Conservation (phyloP, 2,113 vertebrate genomes). For the Riparia riparia region DNA sequence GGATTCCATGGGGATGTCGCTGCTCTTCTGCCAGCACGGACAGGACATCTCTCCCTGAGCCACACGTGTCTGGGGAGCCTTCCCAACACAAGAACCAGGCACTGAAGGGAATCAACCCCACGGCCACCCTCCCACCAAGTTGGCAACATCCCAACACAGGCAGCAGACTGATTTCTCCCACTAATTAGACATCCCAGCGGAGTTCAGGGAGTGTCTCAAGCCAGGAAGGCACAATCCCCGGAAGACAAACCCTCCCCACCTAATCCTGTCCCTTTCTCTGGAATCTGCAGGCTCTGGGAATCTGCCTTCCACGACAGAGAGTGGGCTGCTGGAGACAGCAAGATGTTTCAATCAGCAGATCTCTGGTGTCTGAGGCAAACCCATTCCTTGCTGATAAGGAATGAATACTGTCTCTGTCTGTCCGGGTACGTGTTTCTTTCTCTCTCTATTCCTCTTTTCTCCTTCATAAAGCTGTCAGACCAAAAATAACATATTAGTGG, state of each 20-base stretch:
- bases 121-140: fast-evolving
- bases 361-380: background rate
- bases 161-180: background rate
- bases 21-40: fast-evolving
- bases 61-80: background rate
- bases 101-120: background rate
- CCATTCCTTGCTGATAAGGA: slow-evolving; percentile 26
- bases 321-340: background rate
- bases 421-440: background rate
- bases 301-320: background rate
- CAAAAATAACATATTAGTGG: slow-evolving; percentile 63
- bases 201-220: background rate
- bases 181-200: background rate
- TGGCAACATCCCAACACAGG: background rate
- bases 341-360: slow-evolving; percentile 49
- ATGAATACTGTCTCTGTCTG: slow-evolving; percentile 31
- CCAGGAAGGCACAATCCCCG: background rate
- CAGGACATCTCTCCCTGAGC: background rate
- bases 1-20: background rate
- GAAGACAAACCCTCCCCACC: background rate
- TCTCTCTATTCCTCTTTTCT: slow-evolving; percentile 60
- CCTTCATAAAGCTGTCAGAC: slow-evolving; percentile 60
- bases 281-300: background rate
- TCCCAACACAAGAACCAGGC: background rate
- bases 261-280: background rate